Evolutionary conservation across 2,888 invertebrate species (phyloP), one percentile per base, ranked within the genome.

Genomic region (Gymnocheta viridis): DNA sequence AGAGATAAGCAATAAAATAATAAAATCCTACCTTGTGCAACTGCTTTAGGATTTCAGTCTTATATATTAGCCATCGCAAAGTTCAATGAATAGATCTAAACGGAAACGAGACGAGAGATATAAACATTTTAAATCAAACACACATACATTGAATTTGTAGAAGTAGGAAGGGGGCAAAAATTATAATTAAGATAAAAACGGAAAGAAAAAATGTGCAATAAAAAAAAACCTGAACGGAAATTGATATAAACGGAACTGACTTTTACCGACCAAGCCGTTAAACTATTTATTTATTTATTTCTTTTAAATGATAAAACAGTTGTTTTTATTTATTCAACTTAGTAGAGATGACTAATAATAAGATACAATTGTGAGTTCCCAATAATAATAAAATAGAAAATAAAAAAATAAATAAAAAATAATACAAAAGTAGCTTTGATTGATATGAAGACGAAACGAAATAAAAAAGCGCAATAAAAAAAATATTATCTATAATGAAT

Each of bases 51-150:
- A 82, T 90, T 88, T 90, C 91, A 91, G 90, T 91, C 91, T 90
- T 90, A 90, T 89, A 90, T 90, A 91, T 90, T 90, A 91, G 90
- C 90, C 90, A 90, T 90, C 89, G 90, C 90, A 90, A 90, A 90
- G 90, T 90, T 90, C 91, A 90, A 90, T 89, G 90, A 90, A 91
- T 90, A 90, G 88, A 90, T 90, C 90, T 90, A 90, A 89, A 88
- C 89, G 88, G 82, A 86, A 86, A 85, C 88, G 89, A 89, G 88
- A 88, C 89, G 88, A 90, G 88, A 90, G 87, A 89, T 87, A 90
- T 82, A 86, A 81, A 86, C 19, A 76, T 76, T 76, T 73, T 76
- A 76, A 66, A 41, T 67, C 12, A 74, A 27, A 64, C 41, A 41
- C 74, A 76, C 9, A 38, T 19, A 62, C 38, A 64, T 51, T 51